phyloP scores from a whole-genome alignment of 2,797 vertebrate species.

The Arnoldichthys spilopterus region DNA sequence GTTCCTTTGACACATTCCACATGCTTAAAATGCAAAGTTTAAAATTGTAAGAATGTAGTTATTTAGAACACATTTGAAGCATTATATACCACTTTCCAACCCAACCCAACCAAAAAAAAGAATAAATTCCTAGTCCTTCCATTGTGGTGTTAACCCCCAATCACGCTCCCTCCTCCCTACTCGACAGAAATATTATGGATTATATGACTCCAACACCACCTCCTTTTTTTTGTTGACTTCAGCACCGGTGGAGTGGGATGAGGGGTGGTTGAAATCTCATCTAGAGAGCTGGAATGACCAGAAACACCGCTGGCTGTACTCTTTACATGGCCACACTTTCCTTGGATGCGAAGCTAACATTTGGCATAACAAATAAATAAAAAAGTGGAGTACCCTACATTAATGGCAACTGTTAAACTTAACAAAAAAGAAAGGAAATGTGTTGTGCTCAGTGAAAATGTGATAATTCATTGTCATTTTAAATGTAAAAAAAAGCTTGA shows the following conservation, averaged over 20 bases:
- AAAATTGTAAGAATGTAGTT: not conserved
- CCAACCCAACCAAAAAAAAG: not conserved
- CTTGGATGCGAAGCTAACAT: not conserved
- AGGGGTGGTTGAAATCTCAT: no score
- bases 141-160: no score
- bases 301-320: no score
- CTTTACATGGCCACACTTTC: not conserved
- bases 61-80: no score
- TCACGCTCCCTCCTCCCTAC: no score
- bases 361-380: not conserved
- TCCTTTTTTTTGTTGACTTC: no score
- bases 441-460: not conserved
- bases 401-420: not conserved
- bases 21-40: not conserved
- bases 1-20: not conserved
- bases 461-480: not conserved
- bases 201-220: no score
- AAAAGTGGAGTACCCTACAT: not conserved
- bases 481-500: not conserved
- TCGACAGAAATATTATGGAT: no score
- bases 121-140: no score
- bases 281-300: no score
- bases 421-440: not conserved
- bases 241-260: no score
- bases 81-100: no score